phyloP scores from a whole-genome alignment of 2,797 vertebrate genomes.

The Siniperca scherzeri region DNA sequence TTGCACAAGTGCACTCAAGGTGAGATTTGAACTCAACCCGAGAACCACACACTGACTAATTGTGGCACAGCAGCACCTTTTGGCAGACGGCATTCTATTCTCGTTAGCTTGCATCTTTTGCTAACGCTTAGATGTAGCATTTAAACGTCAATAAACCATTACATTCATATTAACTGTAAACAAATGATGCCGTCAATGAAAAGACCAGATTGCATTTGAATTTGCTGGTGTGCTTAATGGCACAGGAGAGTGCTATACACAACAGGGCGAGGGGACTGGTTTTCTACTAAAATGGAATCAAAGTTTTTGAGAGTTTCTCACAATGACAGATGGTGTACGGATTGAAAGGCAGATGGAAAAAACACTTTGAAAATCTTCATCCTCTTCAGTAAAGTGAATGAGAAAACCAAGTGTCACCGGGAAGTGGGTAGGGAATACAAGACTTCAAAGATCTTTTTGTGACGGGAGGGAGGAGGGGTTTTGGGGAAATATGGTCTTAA shows the following conservation, averaged over 20 bases:
- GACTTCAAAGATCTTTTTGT: conserved; percentile 18
- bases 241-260: conserved; percentile 3
- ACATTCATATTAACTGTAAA: background rate
- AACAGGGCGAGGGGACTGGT: background rate
- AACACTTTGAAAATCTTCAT: conserved; percentile 1
- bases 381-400: conserved; percentile 18
- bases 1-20: background rate
- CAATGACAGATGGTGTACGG: conserved; percentile 31
- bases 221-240: background rate
- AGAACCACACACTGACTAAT: background rate
- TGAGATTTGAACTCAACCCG: background rate
- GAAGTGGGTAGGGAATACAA: background rate
- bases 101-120: background rate
- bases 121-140: background rate
- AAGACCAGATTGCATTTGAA: conserved; percentile 1
- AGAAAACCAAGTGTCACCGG: conserved; percentile 34
- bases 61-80: background rate
- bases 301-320: conserved; percentile 14
- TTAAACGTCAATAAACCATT: background rate
- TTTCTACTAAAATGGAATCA: conserved; percentile 5
- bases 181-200: background rate
- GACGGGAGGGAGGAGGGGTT: background rate
- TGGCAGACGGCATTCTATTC: background rate
- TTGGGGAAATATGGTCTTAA: background rate
- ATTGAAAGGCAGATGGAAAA: conserved; percentile 32